phyloP scores from a whole-genome alignment of 2,113 vertebrate species.

The Pampusana beccarii region DNA sequence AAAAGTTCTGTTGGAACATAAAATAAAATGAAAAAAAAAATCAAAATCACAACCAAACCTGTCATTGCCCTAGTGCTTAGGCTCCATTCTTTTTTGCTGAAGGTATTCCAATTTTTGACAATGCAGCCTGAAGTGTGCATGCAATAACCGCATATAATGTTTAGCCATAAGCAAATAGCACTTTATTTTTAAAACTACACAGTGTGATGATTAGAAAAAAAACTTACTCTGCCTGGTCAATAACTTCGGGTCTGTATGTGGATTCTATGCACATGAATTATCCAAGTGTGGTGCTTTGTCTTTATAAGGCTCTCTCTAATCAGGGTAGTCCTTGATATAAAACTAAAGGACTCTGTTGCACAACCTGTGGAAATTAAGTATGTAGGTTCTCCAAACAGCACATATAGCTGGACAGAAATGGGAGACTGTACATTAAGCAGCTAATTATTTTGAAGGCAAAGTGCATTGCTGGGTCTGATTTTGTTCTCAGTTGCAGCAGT shows the following conservation, averaged over 20 bases:
- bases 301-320: neutral
- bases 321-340: neutral
- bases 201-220: neutral
- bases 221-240: neutral
- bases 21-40: slow-evolving; percentile 71
- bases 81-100: slow-evolving; percentile 56
- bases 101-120: slow-evolving; percentile 53
- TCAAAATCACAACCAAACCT: neutral
- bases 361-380: neutral
- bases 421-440: neutral
- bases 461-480: slow-evolving; percentile 38
- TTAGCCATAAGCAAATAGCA: slow-evolving; percentile 51
- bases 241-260: neutral
- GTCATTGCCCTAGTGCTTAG: slow-evolving; percentile 68
- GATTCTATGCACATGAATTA: slow-evolving; percentile 44
- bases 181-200: slow-evolving; percentile 51
- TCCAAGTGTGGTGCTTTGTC: slow-evolving; percentile 25
- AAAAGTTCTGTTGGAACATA: slow-evolving; percentile 70
- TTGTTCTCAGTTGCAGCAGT: slow-evolving; percentile 24
- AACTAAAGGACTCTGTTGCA: neutral
- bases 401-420: neutral
- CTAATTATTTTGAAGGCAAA: slow-evolving; percentile 7
- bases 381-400: neutral
- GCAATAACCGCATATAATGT: slow-evolving; percentile 57
- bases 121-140: slow-evolving; percentile 40